Evolutionary conservation across 1,140 invertebrate genomes (phyloP).

Genomic region (Galleria mellonella): DNA sequence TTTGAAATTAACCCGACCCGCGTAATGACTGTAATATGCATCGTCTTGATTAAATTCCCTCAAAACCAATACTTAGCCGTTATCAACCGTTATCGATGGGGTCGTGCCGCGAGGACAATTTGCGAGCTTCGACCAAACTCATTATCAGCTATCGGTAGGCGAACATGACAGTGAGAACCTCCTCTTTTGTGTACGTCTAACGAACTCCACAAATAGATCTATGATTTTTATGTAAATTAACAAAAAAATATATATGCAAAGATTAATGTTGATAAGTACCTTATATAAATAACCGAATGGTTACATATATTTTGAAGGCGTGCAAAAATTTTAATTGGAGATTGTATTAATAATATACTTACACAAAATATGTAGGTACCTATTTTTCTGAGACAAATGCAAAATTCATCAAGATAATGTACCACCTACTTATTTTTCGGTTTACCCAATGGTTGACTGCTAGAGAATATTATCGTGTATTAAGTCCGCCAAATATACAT

Average conservation of each 20-base stretch:
- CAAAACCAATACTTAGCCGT: constrained; percentile 67
- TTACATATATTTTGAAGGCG: too few relatives aligned
- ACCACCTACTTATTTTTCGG: too few relatives aligned
- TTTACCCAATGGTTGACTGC: too few relatives aligned
- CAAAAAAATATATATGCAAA: not conserved
- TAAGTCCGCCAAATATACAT: too few relatives aligned
- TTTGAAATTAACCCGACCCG: constrained; percentile 55
- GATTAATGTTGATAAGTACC: too few relatives aligned
- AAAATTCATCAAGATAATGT: too few relatives aligned
- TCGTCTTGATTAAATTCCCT: constrained; percentile 59
- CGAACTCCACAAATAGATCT: constrained; percentile 23
- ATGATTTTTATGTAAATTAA: constrained; percentile 20
- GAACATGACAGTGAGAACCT: constrained; percentile 14
- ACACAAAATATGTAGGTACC: too few relatives aligned
- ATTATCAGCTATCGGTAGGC: constrained; percentile 15
- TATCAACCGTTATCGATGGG: constrained; percentile 46
- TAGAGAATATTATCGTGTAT: too few relatives aligned
- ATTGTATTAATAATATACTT: too few relatives aligned
- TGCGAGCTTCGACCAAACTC: constrained; percentile 6
- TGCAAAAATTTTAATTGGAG: too few relatives aligned
- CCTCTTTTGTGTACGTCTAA: constrained; percentile 42
- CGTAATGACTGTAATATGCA: constrained; percentile 54
- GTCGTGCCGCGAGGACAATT: constrained; percentile 18
- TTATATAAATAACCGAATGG: too few relatives aligned
- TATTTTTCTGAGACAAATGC: too few relatives aligned